These are phyloP conservation scores for Girardinus metallicus DNA, from an alignment of 2,797 vertebrate species.

Conservation along the genomic window DNA sequence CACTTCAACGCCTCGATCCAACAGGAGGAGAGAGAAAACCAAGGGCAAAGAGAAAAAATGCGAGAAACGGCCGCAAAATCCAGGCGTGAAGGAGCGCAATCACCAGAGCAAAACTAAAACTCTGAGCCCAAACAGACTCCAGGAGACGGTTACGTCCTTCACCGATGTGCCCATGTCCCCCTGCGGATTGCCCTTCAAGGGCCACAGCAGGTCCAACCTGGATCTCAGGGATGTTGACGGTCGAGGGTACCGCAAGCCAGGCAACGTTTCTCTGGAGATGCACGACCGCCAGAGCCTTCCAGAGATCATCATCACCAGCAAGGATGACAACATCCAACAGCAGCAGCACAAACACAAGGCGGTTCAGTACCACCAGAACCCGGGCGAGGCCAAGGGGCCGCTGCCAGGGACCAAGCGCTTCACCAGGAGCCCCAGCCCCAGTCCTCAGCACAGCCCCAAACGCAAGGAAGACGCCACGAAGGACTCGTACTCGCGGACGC, in stretches of 20 bases:
- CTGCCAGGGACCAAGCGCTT: conserved; percentile 52
- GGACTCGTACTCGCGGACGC: conserved; percentile 81
- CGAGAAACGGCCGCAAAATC: conserved; percentile 49
- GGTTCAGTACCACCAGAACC: conserved; percentile 13
- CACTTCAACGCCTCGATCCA: conserved; percentile 51
- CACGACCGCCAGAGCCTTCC: conserved; percentile 61
- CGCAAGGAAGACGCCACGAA: conserved; percentile 43
- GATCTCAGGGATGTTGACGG: conserved; percentile 78
- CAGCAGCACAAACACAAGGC: conserved; percentile 16
- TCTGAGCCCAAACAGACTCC: conserved; percentile 75
- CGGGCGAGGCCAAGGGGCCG: conserved; percentile 27
- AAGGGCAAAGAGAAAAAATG: conserved; percentile 64
- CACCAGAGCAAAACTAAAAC: conserved; percentile 68
- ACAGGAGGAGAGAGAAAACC: conserved; percentile 51
- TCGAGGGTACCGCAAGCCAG: conserved; percentile 51
- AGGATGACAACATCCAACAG: conserved; percentile 56
- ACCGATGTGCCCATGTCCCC: conserved; percentile 86
- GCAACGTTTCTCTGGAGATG: conserved; percentile 64
- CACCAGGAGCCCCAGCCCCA: conserved; percentile 9
- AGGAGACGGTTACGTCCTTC: conserved; percentile 87
- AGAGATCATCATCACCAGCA: conserved; percentile 77
- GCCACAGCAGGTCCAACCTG: conserved; percentile 81
- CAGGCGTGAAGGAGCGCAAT: conserved; percentile 52
- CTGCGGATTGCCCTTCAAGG: conserved; percentile 84
- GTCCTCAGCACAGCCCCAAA: conserved; percentile 45